Conservation (phyloP, 2,113 vertebrate species). For the Oreocharis arfaki region DNA sequence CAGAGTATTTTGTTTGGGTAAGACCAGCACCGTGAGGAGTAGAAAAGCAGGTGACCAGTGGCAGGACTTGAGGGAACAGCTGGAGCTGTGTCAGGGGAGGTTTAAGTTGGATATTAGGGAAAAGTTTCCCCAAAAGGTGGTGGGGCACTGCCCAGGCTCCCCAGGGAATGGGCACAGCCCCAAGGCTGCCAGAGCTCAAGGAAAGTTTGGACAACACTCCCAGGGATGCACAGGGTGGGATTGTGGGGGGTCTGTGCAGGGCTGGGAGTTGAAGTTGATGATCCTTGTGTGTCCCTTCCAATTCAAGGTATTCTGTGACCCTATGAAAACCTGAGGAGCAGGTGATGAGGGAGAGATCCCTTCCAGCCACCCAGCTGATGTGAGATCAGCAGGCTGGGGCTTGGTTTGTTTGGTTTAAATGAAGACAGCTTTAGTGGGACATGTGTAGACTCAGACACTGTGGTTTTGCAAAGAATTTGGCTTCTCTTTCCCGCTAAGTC, state of each 20-base stretch:
- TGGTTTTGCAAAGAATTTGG: slow-evolving; percentile 35
- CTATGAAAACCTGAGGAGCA: neutral
- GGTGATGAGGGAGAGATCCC: neutral
- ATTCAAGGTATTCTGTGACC: neutral
- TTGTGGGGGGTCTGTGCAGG: neutral
- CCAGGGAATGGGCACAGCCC: neutral
- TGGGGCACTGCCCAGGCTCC: neutral
- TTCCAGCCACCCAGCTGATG: neutral
- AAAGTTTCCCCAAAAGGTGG: neutral
- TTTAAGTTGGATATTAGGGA: neutral
- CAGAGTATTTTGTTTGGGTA: neutral
- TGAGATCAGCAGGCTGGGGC: neutral
- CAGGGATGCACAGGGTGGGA: neutral
- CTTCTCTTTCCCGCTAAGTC: neutral
- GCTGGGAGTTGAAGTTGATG: neutral
- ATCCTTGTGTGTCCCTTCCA: neutral
- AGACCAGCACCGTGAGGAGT: neutral
- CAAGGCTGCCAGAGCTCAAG: neutral
- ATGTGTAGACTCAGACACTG: neutral
- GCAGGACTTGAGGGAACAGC: neutral
- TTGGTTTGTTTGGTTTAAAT: neutral
- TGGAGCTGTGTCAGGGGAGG: neutral
- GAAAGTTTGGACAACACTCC: neutral
- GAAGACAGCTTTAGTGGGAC: neutral
- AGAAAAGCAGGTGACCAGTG: neutral